These are phyloP conservation scores for Gadus chalcogrammus DNA, from an alignment of 2,113 vertebrate species.

Conservation along the genomic window DNA sequence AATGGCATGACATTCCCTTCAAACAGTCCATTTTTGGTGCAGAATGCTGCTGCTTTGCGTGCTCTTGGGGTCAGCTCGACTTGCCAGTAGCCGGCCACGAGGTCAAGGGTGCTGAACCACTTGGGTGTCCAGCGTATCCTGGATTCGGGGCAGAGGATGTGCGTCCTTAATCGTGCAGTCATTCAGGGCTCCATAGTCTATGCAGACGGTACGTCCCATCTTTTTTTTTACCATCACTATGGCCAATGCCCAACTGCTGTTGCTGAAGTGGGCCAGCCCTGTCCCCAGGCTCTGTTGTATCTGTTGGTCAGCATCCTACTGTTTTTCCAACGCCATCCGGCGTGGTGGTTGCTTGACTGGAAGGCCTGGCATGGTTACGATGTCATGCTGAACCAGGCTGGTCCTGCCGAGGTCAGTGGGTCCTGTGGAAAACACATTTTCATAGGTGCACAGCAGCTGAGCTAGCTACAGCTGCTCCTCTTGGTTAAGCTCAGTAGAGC, in stretches of 20 bases:
- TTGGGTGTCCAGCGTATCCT: conserved; percentile 15
- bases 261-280: background rate
- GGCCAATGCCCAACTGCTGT: conserved; percentile 34
- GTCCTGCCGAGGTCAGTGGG: conserved; percentile 27
- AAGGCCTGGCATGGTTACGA: background rate
- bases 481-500: background rate
- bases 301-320: conserved; percentile 11
- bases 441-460: conserved; percentile 10
- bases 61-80: too few species aligned
- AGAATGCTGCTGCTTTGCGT: too few species aligned
- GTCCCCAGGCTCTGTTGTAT: conserved; percentile 19
- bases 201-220: conserved; percentile 14
- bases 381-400: conserved; percentile 40
- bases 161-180: conserved; percentile 2
- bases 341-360: conserved; percentile 31
- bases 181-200: conserved; percentile 38
- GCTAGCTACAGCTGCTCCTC: background rate
- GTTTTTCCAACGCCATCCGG: conserved; percentile 3
- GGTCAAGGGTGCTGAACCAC: too few species aligned
- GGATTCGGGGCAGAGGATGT: conserved; percentile 15
- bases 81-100: too few species aligned
- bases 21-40: conserved; percentile 25
- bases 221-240: conserved; percentile 46
- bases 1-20: conserved; percentile 44
- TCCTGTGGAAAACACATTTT: conserved; percentile 11